Evolutionary conservation across 92 coral and sea anemone genomes (phyloP).

Genomic region (Porites rus): DNA sequence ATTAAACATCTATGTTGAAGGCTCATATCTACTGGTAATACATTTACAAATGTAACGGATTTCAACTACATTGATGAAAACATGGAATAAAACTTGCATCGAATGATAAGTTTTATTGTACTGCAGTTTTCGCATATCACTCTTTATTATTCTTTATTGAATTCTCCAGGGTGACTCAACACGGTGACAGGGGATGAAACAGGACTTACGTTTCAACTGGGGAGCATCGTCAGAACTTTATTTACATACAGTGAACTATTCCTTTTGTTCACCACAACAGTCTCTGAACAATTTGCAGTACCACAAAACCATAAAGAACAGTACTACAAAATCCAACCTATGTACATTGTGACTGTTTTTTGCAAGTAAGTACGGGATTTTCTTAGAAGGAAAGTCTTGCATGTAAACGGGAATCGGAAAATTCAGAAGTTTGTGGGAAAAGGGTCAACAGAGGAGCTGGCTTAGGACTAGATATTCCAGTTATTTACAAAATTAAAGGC

Average conservation of each 20-base stretch:
- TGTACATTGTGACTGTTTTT: too few species aligned
- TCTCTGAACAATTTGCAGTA: background rate
- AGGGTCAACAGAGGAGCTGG: conserved; percentile 62
- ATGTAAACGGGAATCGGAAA: background rate
- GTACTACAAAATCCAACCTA: too few species aligned
- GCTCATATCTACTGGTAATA: too few species aligned
- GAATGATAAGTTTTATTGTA: background rate
- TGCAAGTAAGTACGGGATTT: background rate
- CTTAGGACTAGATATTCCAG: conserved; percentile 65
- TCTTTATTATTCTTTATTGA: too few species aligned
- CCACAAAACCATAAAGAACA: too few species aligned
- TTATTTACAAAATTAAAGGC: conserved; percentile 55
- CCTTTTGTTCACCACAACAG: background rate
- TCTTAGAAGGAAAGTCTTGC: background rate
- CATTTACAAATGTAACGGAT: too few species aligned
- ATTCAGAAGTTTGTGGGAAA: conserved; percentile 35
- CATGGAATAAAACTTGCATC: too few species aligned
- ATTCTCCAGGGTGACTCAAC: too few species aligned
- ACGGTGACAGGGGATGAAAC: too few species aligned
- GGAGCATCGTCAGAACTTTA: background rate
- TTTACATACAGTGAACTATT: background rate
- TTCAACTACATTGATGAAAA: too few species aligned
- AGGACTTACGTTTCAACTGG: too few species aligned
- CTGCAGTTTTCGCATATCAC: background rate
- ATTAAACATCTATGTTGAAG: too few species aligned